These are phyloP conservation scores for Byasa hedistus DNA, from an alignment of 2,888 invertebrate species.

Conservation along the genomic window DNA sequence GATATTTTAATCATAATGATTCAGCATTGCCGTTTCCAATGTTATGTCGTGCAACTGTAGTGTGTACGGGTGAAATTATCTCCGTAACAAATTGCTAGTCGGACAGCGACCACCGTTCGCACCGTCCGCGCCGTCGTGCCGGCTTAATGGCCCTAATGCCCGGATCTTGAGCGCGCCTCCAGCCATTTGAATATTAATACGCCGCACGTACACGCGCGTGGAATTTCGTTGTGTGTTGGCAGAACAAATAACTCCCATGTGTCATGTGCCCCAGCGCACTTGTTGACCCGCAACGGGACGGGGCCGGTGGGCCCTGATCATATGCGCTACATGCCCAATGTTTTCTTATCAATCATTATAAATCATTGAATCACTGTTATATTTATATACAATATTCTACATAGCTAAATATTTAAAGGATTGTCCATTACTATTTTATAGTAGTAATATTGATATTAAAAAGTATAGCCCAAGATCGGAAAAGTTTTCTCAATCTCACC, in stretches of 20 bases:
- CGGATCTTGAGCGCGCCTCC: slow-evolving; percentile 55
- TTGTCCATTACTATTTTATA: too few species aligned
- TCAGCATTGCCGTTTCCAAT: too few species aligned
- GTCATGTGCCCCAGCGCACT: slow-evolving; percentile 32
- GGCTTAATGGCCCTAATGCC: slow-evolving; percentile 63
- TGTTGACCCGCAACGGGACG: slow-evolving; percentile 4
- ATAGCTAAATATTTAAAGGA: too few species aligned
- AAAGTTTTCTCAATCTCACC: too few species aligned
- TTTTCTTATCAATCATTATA: background rate
- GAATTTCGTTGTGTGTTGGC: slow-evolving; percentile 18
- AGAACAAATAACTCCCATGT: slow-evolving; percentile 50
- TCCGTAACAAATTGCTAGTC: background rate
- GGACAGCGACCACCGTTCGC: background rate
- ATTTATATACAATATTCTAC: too few species aligned
- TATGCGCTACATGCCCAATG: background rate
- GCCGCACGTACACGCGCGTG: slow-evolving; percentile 56
- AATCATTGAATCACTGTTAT: background rate
- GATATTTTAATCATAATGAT: too few species aligned
- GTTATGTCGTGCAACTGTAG: too few species aligned
- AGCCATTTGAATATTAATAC: slow-evolving; percentile 74
- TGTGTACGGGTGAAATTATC: background rate
- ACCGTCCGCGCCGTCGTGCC: slow-evolving; percentile 37
- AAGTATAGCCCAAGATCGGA: too few species aligned
- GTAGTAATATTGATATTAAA: too few species aligned
- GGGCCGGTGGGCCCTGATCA: background rate